Conservation (phyloP, 1,140 invertebrate genomes). For the Drosophila tsacasi region DNA sequence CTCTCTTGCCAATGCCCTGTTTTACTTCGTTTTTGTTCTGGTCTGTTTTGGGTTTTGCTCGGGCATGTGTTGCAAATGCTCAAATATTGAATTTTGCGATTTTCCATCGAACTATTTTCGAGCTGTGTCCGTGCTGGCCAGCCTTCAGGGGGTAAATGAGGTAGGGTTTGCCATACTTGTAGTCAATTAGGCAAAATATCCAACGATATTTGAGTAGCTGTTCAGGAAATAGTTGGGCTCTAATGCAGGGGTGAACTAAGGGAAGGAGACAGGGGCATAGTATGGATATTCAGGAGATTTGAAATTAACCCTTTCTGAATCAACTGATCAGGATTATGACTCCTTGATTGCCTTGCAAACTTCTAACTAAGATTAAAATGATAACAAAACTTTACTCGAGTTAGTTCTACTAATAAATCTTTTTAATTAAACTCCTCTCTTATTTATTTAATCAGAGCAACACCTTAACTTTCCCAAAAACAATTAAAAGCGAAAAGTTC, state of each 20-base stretch:
- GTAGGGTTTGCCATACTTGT: slow-evolving; percentile 53
- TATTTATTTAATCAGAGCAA: not conserved
- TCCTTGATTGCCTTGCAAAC: not conserved
- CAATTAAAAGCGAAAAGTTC: slow-evolving; percentile 43
- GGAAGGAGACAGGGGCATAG: rapidly evolving
- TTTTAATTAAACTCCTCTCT: not conserved
- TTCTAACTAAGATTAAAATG: not conserved
- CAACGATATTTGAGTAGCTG: slow-evolving; percentile 35
- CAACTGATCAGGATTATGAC: too few relatives aligned
- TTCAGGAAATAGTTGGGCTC: slow-evolving; percentile 22
- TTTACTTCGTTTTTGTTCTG: slow-evolving; percentile 6
- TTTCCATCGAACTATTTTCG: slow-evolving; percentile 62
- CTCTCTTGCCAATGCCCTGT: not conserved
- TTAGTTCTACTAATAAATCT: too few relatives aligned
- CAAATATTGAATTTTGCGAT: slow-evolving; percentile 77
- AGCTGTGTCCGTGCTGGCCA: slow-evolving; percentile 19
- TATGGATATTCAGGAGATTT: not conserved
- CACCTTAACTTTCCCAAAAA: not conserved
- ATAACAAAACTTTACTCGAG: not conserved
- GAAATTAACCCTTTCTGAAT: not conserved
- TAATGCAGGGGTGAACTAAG: slow-evolving; percentile 1
- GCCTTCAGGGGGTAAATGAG: slow-evolving; percentile 61
- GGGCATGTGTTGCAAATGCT: slow-evolving; percentile 51
- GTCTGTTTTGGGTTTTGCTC: slow-evolving; percentile 10
- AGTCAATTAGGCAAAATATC: slow-evolving; percentile 62